phyloP scores from a whole-genome alignment of 2,797 vertebrate species.

The Crotalus adamanteus region DNA sequence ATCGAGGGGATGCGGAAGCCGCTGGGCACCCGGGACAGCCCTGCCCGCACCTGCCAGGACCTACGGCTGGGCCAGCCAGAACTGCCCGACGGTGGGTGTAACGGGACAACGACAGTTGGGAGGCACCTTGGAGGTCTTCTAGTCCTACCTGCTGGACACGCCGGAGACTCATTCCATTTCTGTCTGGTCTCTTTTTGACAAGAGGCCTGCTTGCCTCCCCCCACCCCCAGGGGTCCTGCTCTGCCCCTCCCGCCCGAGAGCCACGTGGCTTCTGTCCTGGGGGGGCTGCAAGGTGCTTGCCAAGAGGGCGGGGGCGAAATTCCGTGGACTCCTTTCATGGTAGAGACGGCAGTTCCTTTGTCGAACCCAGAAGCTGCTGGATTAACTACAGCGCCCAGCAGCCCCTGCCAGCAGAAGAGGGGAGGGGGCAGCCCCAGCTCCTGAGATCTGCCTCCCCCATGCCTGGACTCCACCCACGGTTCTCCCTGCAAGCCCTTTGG shows the following conservation, averaged over 20 bases:
- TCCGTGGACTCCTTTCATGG: accelerated
- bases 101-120: accelerated
- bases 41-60: constrained; percentile 96
- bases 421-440: background rate
- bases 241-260: background rate
- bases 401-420: background rate
- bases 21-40: constrained; percentile 89
- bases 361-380: background rate
- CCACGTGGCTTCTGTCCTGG: accelerated
- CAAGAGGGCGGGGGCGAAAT: accelerated
- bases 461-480: background rate
- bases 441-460: background rate
- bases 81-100: constrained; percentile 88
- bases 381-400: background rate
- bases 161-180: too few relatives aligned
- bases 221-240: background rate
- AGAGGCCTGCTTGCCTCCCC: background rate
- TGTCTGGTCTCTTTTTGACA: background rate
- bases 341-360: background rate
- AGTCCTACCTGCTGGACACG: too few relatives aligned
- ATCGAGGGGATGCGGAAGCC: constrained; percentile 99
- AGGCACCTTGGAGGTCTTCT: background rate
- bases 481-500: background rate
- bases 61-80: constrained; percentile 93
- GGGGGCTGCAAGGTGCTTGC: accelerated